Base-by-base conservation (phyloP, 2,888 invertebrate genomes). In the Chloroclystis v-ata region DNA sequence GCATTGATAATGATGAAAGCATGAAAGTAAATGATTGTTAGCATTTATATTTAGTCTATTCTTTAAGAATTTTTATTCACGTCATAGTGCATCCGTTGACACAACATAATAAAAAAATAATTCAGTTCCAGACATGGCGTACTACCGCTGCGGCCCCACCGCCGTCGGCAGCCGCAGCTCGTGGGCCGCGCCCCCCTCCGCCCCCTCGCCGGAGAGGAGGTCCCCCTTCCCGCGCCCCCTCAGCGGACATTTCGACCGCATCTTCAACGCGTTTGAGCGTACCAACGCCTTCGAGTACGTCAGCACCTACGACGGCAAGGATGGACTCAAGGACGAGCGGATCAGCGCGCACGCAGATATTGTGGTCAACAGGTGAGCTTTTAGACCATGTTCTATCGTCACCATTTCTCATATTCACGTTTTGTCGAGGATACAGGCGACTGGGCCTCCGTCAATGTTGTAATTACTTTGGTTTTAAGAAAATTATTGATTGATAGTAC, bases 171-270 rank as follows among this genome's bases (percentile, higher is more conserved):
- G 76, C 75, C 77, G 86, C 55, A 78, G 82, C n/a, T 87, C 89
- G 12, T 92, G 92, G 92, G 91, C 90, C 6, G 91, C 60, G 10
- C 56, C 55, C 26, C 84, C 90, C 43, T 89, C n/a, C 90, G 26
- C 78, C 81, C 35, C 63, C 75, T n/a, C n/a, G n/a, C n/a, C n/a
- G n/a, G n/a, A n/a, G n/a, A n/a, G 49, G 75, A 79, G 51, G 65
- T 72, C 44, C 82, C 67, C 68, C 62, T 83, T 69, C 66, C 79
- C 81, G 47, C 71, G 86, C 8, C 87, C 87, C 3, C 67, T 86
- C 46, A 86, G 86, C 67, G 87, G 83, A 28, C 85, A 84, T 65
- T 88, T 78, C 59, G 88, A 89, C 61, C 72, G 89, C 47, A 88
- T 89, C 67, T 88, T 86, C 63, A 89, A 89, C 61, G 81, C 86